Conservation (phyloP, 2,888 invertebrate genomes). For the Conus canariensis region DNA sequence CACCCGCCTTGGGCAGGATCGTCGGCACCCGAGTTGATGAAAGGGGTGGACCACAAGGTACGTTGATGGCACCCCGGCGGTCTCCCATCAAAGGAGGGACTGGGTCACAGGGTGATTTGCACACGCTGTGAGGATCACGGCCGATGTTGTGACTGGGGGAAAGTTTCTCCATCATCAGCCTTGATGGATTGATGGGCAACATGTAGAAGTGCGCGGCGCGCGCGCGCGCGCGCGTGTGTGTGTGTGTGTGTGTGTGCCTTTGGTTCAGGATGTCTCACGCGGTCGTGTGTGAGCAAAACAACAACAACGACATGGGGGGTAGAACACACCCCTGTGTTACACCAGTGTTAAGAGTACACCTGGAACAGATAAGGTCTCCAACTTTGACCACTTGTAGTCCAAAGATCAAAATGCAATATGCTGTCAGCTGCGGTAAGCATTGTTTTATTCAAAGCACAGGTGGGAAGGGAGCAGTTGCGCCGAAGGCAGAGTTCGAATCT, state of each 20-base stretch:
- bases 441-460: background rate
- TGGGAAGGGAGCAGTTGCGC: too few species aligned
- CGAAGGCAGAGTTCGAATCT: too few species aligned
- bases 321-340: too few species aligned
- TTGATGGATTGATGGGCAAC: too few species aligned
- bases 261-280: background rate
- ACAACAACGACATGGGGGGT: too few species aligned
- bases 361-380: background rate
- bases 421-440: background rate
- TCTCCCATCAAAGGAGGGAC: background rate
- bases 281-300: background rate
- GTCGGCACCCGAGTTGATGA: background rate
- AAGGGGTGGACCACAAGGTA: background rate
- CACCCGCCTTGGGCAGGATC: too few species aligned
- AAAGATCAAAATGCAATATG: background rate
- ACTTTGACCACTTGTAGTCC: background rate
- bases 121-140: too few species aligned
- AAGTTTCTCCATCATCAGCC: too few species aligned
- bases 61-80: background rate
- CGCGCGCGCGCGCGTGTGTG: background rate
- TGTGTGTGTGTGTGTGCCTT: constrained; percentile 6
- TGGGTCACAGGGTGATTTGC: background rate
- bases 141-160: too few species aligned
- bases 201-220: background rate
- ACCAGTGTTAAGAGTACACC: too few species aligned